These are phyloP conservation scores for Erannis defoliaria DNA, from an alignment of 2,888 invertebrate genomes.

Conservation along the genomic window DNA sequence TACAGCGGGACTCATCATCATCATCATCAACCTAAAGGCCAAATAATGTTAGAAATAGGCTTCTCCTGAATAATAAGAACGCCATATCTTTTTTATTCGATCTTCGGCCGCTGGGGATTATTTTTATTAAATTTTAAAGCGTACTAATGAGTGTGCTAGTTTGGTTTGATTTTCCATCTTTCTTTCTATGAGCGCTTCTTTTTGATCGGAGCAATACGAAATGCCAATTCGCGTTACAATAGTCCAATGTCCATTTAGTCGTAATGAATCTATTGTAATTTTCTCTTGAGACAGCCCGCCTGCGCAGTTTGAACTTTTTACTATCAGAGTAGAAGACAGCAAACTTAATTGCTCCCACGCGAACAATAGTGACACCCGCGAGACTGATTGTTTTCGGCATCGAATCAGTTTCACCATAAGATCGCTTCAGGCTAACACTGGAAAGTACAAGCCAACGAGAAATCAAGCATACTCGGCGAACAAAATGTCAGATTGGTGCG, in stretches of 20 bases:
- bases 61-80: too few species aligned
- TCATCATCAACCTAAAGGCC: too few species aligned
- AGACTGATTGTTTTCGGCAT: constrained; percentile 73
- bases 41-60: too few species aligned
- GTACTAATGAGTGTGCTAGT: background rate
- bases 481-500: background rate
- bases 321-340: constrained; percentile 58
- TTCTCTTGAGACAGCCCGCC: constrained; percentile 35
- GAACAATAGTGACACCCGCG: constrained; percentile 75
- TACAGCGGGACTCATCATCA: constrained; percentile 1
- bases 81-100: too few species aligned
- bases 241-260: background rate
- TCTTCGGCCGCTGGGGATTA: background rate
- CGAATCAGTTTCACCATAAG: constrained; percentile 74
- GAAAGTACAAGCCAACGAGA: background rate
- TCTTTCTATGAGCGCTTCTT: background rate
- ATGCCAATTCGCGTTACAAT: background rate
- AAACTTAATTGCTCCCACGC: constrained; percentile 73
- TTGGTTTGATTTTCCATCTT: background rate
- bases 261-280: constrained; percentile 21
- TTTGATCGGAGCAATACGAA: background rate
- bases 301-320: constrained; percentile 56
- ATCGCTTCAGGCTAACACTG: constrained; percentile 50
- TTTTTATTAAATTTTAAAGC: background rate
- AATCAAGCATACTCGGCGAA: background rate